Percentiles rank a stretch among this genome's conserved stretches.
phyloP scores from a whole-genome alignment of 2,797 vertebrate genomes.

The Staurois parvus region DNA sequence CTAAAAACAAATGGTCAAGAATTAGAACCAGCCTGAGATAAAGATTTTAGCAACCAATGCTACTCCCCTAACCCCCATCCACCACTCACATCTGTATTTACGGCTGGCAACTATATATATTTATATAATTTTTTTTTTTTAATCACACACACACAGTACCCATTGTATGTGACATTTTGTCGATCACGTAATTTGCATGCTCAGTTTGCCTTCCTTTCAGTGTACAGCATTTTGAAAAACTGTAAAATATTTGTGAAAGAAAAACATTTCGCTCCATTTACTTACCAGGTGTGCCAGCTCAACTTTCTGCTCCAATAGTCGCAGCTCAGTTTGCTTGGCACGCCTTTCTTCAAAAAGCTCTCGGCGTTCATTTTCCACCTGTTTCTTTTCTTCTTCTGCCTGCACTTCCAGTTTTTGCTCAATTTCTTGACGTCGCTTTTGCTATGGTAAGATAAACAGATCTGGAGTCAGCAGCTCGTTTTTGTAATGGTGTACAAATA shows the following conservation, averaged over 20 bases:
- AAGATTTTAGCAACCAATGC: not conserved
- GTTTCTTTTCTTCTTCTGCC: constrained; percentile 94
- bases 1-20: constrained; percentile 72
- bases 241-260: too few species aligned
- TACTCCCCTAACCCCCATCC: too few species aligned
- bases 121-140: too few species aligned
- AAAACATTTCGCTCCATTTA: not conserved
- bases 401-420: constrained; percentile 98
- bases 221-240: not conserved
- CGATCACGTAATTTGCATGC: too few species aligned
- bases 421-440: constrained; percentile 95
- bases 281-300: constrained; percentile 97
- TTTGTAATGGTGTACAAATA: too few species aligned
- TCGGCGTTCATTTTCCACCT: constrained; percentile 92
- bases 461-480: too few species aligned
- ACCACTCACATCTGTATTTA: too few species aligned
- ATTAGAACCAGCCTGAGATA: not conserved
- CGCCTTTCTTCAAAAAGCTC: constrained; percentile 97
- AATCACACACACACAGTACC: too few species aligned
- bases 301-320: constrained; percentile 96
- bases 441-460: constrained; percentile 71
- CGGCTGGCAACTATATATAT: too few species aligned
- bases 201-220: too few species aligned
- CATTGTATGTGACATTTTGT: too few species aligned
- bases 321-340: constrained; percentile 95